Evolutionary conservation across 2,113 vertebrate genomes (phyloP), one percentile per base, ranked within the genome.

Genomic region (Carollia perspicillata): DNA sequence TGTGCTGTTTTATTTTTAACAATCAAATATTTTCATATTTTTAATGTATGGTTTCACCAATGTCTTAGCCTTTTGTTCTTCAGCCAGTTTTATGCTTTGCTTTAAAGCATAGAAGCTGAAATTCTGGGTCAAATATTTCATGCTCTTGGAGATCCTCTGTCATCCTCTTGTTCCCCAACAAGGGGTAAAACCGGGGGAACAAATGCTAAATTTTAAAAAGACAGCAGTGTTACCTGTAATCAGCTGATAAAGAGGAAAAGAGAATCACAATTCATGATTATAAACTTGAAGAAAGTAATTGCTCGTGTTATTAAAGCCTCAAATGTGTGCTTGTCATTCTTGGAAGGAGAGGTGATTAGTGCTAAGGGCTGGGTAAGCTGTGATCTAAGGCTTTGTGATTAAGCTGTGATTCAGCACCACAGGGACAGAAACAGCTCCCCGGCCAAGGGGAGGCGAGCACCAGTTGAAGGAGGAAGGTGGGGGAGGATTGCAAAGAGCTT

Each of bases 341-440:
- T 11, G 93, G 66, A 72, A 94, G 35, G 58, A 58, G 78, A 8
- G 2, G 69, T 0, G 84, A 58, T 78, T 60, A 60, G 85, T 4
- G 47, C 13, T 18, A 47, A 33, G 53, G 84, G n/a, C 75, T 37
- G 55, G 79, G 79, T 69, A 33, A 97, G 87, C 91, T 72, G 35
- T 33, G 80, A 47, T 65, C 40, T 84, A 37, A 17, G 65, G 95
- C 42, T 92, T 95, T 83, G 78, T 55, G 92, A 72, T 69, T 96
- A 80, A 23, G 94, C 79, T 20, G 14, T 80, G 79, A 85, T 98
- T 98, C 98, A 98, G 98, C 98, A 98, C 98, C 96, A 78, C 88
- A 16, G 96, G 95, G 80, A 63, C 2, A 35, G 97, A 98, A 97
- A 98, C 97, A 98, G 98, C 97, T 98, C 98, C 97, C 3, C 79